Evolutionary conservation across 2,797 vertebrate genomes (phyloP), one percentile per base, ranked within the genome.

Genomic region (Trematomus bernacchii): DNA sequence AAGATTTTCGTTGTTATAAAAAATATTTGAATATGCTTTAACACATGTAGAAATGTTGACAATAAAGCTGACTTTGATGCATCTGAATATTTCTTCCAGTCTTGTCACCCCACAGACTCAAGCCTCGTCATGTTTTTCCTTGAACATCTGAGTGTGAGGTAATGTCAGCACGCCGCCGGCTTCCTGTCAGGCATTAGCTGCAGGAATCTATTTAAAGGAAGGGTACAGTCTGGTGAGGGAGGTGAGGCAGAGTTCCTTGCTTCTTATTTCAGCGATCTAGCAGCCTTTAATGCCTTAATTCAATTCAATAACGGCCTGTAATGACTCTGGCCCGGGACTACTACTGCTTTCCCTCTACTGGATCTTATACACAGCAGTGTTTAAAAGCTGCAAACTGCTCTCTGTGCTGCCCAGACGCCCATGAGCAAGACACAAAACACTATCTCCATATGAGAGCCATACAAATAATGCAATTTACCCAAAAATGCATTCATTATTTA

Each of bases 201-300:
- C 73, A 80, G 71, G 63, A 57, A 47, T 80, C 82, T 80, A 71
- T 84, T 81, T 84, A 81, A 68, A 68, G 74, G 71, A 77, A 23
- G 55, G 43, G 21, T 19, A 1, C 43, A 19, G 10, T 74, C 53
- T 0, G 42, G 53, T 37, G 58, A 54, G 67, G 40, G 47, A 27
- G 63, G 68, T 70, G 16, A 30, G 53, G 60, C 53, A 19, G 12
- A 47, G 42, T 60, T 44, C 40, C 6, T 21, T 37, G 33, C 33
- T 37, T 37, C 33, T 37, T 37, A 7, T 37, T 61, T 61, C 71
- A 66, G 75, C 74, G 71, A 51, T 77, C 42, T 48, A 47, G n/a
- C 47, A n/a, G 47, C 67, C 75, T 66, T 66, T 66, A 73, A 69
- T 63, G 61, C 68, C 48, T 68, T 75, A 16, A 74, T 71, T 77